These are phyloP conservation scores for Pelosia muscerda DNA, from an alignment of 2,888 invertebrate species.

Conservation along the genomic window DNA sequence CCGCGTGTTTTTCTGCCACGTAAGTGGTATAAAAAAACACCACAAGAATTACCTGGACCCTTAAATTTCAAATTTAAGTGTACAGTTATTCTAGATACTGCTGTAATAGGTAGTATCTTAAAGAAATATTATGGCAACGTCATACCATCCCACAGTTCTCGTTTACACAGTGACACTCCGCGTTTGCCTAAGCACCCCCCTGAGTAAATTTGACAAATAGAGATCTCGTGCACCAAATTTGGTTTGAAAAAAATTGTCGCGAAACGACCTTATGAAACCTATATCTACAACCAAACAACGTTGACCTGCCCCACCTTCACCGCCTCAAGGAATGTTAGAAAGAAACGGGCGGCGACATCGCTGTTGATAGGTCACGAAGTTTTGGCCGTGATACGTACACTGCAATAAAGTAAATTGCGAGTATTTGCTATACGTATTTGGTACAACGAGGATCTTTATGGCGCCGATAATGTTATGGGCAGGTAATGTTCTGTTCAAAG, in stretches of 20 bases:
- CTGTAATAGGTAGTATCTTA: slow-evolving; percentile 30
- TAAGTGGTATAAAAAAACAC: too few species aligned
- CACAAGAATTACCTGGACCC: not conserved
- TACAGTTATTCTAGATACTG: slow-evolving; percentile 19
- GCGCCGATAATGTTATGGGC: slow-evolving; percentile 84
- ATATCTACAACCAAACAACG: slow-evolving; percentile 60
- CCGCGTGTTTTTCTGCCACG: too few species aligned
- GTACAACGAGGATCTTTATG: slow-evolving; percentile 80
- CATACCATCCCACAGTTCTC: slow-evolving; percentile 36
- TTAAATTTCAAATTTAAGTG: not conserved
- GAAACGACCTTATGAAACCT: slow-evolving; percentile 72
- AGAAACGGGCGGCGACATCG: slow-evolving; percentile 38
- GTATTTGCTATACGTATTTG: slow-evolving; percentile 83
- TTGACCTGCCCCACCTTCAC: slow-evolving; percentile 53
- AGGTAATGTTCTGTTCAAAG: slow-evolving; percentile 81
- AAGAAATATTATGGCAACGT: slow-evolving; percentile 32
- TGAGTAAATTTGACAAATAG: slow-evolving; percentile 80
- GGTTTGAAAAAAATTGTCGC: slow-evolving; percentile 77
- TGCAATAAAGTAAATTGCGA: slow-evolving; percentile 85
- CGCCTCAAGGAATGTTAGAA: slow-evolving; percentile 23
- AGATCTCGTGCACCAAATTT: slow-evolving; percentile 79
- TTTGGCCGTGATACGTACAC: slow-evolving; percentile 68
- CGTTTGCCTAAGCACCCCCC: slow-evolving; percentile 53
- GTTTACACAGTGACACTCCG: slow-evolving; percentile 53
- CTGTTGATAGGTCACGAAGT: slow-evolving; percentile 57